phyloP scores from a whole-genome alignment of 2,797 vertebrate species.

The Malurus splendens region DNA sequence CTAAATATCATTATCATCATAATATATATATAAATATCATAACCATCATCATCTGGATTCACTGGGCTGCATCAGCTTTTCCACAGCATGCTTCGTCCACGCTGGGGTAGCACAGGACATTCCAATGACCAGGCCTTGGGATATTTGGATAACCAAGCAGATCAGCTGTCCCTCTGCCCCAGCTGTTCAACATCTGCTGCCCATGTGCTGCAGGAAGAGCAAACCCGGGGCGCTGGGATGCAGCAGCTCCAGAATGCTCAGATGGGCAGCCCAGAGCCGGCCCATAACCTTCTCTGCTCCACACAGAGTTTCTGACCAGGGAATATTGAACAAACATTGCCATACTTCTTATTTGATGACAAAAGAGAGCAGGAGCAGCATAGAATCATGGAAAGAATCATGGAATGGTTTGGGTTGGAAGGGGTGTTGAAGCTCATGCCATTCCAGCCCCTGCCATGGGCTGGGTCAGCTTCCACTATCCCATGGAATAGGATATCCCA shows the following conservation, averaged over 20 bases:
- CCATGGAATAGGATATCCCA: background rate
- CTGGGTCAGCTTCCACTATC: background rate
- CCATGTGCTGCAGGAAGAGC: background rate
- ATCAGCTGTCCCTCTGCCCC: background rate
- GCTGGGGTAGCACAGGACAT: fast-evolving
- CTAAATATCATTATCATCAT: background rate
- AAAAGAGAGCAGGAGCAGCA: background rate
- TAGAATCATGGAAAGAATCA: background rate
- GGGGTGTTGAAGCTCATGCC: background rate
- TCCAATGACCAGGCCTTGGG: background rate
- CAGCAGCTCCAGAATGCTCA: background rate
- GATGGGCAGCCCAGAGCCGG: background rate
- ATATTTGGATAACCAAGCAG: background rate
- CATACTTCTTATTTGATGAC: background rate
- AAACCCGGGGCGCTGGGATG: background rate
- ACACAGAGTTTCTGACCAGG: background rate
- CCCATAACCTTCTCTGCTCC: background rate
- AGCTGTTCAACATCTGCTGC: background rate
- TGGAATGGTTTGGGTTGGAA: background rate
- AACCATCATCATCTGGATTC: background rate
- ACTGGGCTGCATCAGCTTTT: background rate
- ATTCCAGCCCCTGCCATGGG: background rate
- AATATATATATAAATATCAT: no score
- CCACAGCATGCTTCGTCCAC: background rate
- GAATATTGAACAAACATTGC: background rate